These are phyloP conservation scores for Hypotaenidia philippensis DNA, from an alignment of 2,797 vertebrate genomes.

Conservation along the genomic window DNA sequence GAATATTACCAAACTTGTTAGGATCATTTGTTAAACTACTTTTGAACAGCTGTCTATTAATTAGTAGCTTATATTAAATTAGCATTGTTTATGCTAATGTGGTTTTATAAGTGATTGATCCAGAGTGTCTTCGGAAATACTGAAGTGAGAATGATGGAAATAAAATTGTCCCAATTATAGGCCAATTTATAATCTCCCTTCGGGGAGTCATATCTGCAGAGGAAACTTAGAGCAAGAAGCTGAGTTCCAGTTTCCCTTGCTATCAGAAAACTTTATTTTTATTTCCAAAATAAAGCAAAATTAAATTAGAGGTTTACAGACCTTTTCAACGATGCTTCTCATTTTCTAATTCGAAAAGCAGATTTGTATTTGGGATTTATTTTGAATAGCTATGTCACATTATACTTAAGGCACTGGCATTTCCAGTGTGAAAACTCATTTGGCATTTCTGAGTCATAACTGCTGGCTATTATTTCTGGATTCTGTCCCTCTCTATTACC, in stretches of 20 bases:
- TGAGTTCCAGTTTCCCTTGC: not conserved
- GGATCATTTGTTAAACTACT: not conserved
- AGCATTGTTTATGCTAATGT: not conserved
- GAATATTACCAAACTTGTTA: not conserved
- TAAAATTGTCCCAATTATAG: not conserved
- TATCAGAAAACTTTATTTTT: not conserved
- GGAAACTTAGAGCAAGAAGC: not conserved
- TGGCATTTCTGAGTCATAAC: not conserved
- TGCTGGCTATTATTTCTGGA: not conserved
- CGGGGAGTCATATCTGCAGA: not conserved
- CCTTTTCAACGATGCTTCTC: not conserved
- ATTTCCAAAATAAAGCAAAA: not conserved
- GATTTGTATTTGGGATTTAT: not conserved
- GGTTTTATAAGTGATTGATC: not conserved
- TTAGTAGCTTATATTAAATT: not conserved
- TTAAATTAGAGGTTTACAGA: not conserved
- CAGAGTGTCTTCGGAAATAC: not conserved
- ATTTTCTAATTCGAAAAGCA: not conserved
- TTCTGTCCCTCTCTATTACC: not conserved
- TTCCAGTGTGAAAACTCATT: not conserved
- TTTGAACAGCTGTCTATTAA: constrained; percentile 3
- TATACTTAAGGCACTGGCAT: not conserved
- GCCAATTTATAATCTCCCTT: not conserved
- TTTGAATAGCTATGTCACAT: not conserved
- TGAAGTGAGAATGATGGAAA: not conserved